Base-by-base conservation (phyloP, 2,888 invertebrate genomes). In the Acleris sparsana region DNA sequence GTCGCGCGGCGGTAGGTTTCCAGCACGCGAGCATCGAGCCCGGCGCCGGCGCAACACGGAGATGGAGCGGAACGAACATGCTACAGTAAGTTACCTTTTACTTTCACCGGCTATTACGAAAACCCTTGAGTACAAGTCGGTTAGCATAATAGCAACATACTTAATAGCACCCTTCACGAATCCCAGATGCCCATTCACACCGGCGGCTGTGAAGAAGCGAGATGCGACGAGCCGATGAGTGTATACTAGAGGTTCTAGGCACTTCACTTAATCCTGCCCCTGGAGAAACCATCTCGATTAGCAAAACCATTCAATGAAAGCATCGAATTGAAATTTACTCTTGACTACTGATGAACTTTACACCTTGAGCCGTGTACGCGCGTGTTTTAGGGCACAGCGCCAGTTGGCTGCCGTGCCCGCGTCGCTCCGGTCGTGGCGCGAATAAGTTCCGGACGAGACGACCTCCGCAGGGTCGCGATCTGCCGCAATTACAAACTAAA, bases 341-440 rank as follows among this genome's bases (percentile, higher is more conserved):
- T 60, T 63, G 57, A 25, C 49, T 65, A 76, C 80, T 79, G 74
- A 60, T 90, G 90, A 90, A 90, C 91, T 91, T 89, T 90, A 90
- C 75, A 87, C 89, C 84, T 78, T 78, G 73, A 78, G 76, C 84
- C 81, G 79, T 76, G 76, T 74, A 73, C 77, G 80, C 80, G 81
- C 82, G 79, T 78, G 76, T 76, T 39, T 39, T 80, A 86, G 87
- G 91, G 92, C 92, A 91, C 84, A 72, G 73, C 88, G 92, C 92
- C 92, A 92, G 92, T 91, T 91, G 92, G 92, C 91, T 82, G 77
- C 80, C 80, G 80, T 72, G 76, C 84, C 81, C 80, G 84, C 81
- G 74, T 75, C 80, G 82, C 79, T 68, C 69, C 75, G 69, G 84
- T 80, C 82, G 83, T 72, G 72, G 72, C 55, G 59, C 65, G 72